Percentiles rank a stretch among this genome's conserved stretches.
Evolutionary conservation across 2,113 vertebrate species (phyloP).

Genomic region (Cyanoliseus patagonus): DNA sequence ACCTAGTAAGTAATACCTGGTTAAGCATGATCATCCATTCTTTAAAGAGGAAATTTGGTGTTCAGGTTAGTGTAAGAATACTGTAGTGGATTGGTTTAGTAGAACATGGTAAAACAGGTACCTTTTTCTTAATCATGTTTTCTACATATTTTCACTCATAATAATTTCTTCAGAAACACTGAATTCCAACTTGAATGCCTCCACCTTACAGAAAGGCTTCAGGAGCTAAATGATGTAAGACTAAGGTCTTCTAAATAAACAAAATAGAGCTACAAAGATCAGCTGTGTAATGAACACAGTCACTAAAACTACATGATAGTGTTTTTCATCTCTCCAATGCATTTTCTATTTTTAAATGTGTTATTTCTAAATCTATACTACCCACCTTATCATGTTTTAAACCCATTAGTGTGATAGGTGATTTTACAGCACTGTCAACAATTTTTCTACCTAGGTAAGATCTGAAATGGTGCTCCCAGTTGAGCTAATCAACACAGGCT

Average conservation of each 20-base stretch:
- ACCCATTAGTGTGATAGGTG: background rate
- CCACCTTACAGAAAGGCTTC: background rate
- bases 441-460: background rate
- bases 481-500: background rate
- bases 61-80: background rate
- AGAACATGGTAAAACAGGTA: background rate
- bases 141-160: background rate
- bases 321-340: background rate
- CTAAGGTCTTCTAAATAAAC: background rate
- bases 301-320: background rate
- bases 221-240: background rate
- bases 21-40: background rate
- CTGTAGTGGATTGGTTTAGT: background rate
- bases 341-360: background rate
- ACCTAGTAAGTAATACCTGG: fast-evolving
- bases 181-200: background rate
- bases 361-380: background rate
- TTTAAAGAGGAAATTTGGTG: background rate
- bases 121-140: background rate
- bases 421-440: background rate
- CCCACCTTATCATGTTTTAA: background rate
- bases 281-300: background rate
- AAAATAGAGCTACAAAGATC: background rate
- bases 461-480: background rate
- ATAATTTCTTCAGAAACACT: background rate